A percentile compares a stretch with the other conserved stretches of the same genome.
Conservation (phyloP, 2,113 vertebrate species). For the Epinephelus fuscoguttatus region DNA sequence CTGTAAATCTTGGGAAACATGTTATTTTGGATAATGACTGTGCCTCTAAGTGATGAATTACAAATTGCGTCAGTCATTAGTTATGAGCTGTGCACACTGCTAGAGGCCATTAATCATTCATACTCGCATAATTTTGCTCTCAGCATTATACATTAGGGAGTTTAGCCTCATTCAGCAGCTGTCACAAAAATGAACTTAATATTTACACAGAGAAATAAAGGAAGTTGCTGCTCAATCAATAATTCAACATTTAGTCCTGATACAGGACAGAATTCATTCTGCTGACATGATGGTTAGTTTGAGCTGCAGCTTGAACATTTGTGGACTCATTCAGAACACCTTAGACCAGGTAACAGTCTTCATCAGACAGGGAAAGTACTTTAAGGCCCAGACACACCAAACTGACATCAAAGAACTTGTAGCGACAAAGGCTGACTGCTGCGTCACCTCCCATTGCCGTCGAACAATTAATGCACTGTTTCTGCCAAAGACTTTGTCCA, state of each 20-base stretch:
- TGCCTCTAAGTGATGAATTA: conserved; percentile 5
- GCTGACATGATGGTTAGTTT: background rate
- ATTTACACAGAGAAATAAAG: background rate
- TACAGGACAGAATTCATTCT: background rate
- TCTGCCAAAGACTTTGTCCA: no score
- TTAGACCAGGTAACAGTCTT: background rate
- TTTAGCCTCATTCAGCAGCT: background rate
- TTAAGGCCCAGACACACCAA: no score
- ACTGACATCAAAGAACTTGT: no score
- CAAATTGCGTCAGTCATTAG: background rate
- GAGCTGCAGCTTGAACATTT: background rate
- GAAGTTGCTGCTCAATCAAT: no score
- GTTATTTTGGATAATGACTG: background rate
- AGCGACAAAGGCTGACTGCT: no score
- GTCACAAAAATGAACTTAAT: background rate
- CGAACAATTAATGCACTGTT: no score
- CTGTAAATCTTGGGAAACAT: no score
- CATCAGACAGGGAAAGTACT: background rate
- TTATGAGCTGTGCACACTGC: background rate
- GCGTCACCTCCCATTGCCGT: no score
- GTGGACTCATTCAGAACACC: background rate
- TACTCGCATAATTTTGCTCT: background rate
- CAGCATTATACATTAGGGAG: background rate
- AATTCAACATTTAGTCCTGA: background rate
- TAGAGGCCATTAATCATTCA: conserved; percentile 10